Evolutionary conservation across 1,140 invertebrate genomes (phyloP), one percentile per base, ranked within the genome.

Genomic region (Colletes latitarsis): DNA sequence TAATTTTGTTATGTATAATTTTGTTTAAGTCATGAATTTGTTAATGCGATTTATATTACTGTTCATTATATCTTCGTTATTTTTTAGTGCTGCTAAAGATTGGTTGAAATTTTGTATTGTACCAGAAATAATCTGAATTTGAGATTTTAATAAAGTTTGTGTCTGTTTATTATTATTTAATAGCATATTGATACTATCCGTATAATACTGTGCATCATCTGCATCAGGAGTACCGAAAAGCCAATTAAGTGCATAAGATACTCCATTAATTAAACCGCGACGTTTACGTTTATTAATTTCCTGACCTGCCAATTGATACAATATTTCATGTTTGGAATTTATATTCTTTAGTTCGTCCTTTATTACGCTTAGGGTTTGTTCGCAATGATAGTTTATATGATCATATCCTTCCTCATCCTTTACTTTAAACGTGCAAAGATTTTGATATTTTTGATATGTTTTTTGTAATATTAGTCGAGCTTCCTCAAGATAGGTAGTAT

Each of bases 51-150:
- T 60, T 1, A 72, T 30, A 15, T 72, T 72, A 49, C 49, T 72
- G 4, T 60, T 72, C 19, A 72, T 21, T 6, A 5, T 17, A 8
- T 72, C 46, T 46, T 60, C 69, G 6, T 60, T 72, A 0, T 46
- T 0, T 60, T 60, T 60, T 46, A 60, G 15, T 1, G 41, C 60
- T 4, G 1, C 6, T 15, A 72, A n/a, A 17, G 58, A 77, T 52
- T 67, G 19, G 43, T 84, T 77, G 69, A 77, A 62, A 17, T 67
- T 58, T 4, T 14, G 55, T 63, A 49, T 60, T 17, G 62, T 41
- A n/a, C 57, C 19, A 5, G 70, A 62, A 73, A 73, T 41, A 5
- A 62, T 60, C 60, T 43, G 52, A 49, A 43, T 19, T 49, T 73
- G 55, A 3, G 30, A 49, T 60, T 57, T 57, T 21, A 73, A 14